Base-by-base conservation (phyloP, 2,113 vertebrate genomes). In the Haliaeetus leucogaster region DNA sequence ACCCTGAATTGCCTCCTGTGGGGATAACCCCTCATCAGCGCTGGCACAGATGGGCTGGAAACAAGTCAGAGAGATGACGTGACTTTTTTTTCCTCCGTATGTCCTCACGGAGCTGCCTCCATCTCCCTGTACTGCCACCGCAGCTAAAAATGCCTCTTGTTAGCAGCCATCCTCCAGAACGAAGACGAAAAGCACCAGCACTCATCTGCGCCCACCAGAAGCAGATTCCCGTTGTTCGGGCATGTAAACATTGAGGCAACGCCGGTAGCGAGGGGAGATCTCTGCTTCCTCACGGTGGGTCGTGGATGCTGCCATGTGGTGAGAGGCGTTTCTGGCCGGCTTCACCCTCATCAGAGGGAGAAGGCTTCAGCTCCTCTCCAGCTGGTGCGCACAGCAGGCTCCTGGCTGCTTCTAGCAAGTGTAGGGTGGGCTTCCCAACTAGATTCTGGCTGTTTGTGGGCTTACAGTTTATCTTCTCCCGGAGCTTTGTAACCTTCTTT, bases 221-320 rank as follows among this genome's bases (percentile, higher is more conserved):
- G 8, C 68, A 56, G 30, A 21, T 62, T 81, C 36, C 38, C 53
- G 25, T 43, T 62, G 21, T 36, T 66, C 4, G 11, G 45, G 42
- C 68, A 66, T 5, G 0, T 53, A 32, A 89, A 43, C 7, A 29
- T 7, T 0, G 3, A 73, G 53, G 36, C 4, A 9, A 13, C 80
- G 25, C 32, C 3, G 13, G 43, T n/a, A 70, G 32, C 0, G 0
- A 17, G 17, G 16, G 22, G 15, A 82, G 30, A 61, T 11, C 36
- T 36, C 10, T 0, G 13, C 50, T 56, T 85, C 42, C 25, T 74
- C 1, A 0, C 3, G 1, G 66, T 11, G 3, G 26, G 53, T 52
- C 6, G 2, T 83, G 68, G 32, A 42, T 81, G 68, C 86, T 94
- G 68, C 92, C 59, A 32, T 40, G 83, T 83, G 76, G 48, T 66